phyloP scores from a whole-genome alignment of 2,888 invertebrate species.

The Ectemnius continuus region DNA sequence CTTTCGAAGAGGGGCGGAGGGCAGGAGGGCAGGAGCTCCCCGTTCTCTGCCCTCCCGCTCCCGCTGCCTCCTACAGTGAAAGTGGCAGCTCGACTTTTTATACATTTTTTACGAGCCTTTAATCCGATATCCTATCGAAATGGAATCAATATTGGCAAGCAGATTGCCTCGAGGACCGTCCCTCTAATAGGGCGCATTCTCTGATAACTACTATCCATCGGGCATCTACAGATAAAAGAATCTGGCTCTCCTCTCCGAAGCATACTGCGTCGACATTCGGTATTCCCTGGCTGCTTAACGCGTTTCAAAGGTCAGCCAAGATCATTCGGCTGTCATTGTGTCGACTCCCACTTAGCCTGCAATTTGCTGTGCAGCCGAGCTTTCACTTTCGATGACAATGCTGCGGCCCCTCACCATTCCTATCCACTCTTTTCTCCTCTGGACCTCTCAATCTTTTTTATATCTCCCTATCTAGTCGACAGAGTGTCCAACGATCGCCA shows the following conservation, averaged over 20 bases:
- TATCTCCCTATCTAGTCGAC: too few species aligned
- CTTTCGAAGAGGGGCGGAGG: too few species aligned
- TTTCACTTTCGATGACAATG: conserved; percentile 64
- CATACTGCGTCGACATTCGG: conserved; percentile 9
- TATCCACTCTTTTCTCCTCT: conserved; percentile 18
- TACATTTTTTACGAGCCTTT: too few species aligned
- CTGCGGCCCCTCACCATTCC: conserved; percentile 16
- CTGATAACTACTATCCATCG: too few species aligned
- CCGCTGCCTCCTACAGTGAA: too few species aligned
- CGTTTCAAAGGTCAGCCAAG: conserved; percentile 54
- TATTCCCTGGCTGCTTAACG: conserved; percentile 54
- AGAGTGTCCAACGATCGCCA: too few species aligned
- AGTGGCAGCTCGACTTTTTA: too few species aligned
- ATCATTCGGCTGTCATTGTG: conserved; percentile 63
- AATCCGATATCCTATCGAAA: too few species aligned
- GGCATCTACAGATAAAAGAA: background rate
- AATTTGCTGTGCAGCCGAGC: conserved; percentile 49
- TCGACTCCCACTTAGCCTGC: conserved; percentile 50
- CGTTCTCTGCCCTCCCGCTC: too few species aligned
- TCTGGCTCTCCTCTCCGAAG: conserved; percentile 16
- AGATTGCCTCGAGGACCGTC: background rate
- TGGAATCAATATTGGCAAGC: background rate
- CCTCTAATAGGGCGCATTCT: too few species aligned
- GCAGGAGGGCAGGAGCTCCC: too few species aligned
- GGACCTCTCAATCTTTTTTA: too few species aligned